phyloP scores from a whole-genome alignment of 2,888 invertebrate genomes.

The Elmis aenea region DNA sequence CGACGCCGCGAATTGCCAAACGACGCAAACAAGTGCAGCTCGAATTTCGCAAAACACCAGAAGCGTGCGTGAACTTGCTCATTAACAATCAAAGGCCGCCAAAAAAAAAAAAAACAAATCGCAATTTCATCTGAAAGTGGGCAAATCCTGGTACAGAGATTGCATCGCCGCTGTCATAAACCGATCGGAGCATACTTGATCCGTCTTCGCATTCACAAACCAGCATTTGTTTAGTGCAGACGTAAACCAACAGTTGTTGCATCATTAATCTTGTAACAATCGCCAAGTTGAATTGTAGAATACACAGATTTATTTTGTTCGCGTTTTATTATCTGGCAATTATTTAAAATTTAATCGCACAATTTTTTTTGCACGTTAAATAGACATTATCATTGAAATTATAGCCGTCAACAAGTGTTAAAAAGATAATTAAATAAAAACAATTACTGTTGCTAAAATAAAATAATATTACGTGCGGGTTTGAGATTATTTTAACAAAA shows the following conservation, averaged over 20 bases:
- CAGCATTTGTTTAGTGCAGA: conserved; percentile 11
- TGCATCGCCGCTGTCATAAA: conserved; percentile 8
- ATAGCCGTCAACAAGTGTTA: conserved; percentile 4
- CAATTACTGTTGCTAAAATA: conserved; percentile 8
- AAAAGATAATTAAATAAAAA: conserved; percentile 3
- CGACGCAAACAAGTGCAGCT: too few relatives aligned
- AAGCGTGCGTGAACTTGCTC: too few relatives aligned
- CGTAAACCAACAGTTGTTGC: conserved; percentile 7
- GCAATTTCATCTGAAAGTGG: conserved; percentile 16
- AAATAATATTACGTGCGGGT: conserved; percentile 1
- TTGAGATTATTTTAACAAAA: conserved; percentile 30
- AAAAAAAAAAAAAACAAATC: conserved; percentile 9
- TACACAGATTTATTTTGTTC: too few relatives aligned
- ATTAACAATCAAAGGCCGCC: conserved; percentile 2
- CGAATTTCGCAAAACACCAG: too few relatives aligned
- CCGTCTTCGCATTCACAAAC: conserved; percentile 14
- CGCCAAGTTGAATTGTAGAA: too few relatives aligned
- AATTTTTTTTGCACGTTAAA: conserved; percentile 2
- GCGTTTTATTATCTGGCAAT: too few relatives aligned
- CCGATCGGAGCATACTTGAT: conserved; percentile 14
- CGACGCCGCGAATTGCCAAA: too few relatives aligned
- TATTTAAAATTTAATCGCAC: too few relatives aligned
- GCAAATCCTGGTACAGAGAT: conserved; percentile 12
- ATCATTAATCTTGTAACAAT: conserved; percentile 6
- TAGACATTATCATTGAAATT: conserved; percentile 7